Conservation (phyloP, 2,888 invertebrate genomes). For the Sminthurides aquaticus region DNA sequence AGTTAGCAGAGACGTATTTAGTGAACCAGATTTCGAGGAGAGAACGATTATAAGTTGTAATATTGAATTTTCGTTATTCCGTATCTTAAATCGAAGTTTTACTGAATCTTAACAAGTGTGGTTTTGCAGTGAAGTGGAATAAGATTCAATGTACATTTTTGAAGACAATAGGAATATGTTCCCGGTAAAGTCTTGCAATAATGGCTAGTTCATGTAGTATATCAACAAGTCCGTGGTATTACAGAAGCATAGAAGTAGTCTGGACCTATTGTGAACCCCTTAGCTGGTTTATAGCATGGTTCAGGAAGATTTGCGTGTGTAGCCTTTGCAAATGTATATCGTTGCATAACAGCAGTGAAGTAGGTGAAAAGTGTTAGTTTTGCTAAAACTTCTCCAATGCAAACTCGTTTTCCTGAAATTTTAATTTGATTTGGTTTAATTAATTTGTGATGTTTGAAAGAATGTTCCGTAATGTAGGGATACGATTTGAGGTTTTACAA, state of each 20-base stretch:
- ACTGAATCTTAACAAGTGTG: not conserved
- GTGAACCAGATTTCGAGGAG: no score
- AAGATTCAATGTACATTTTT: not conserved
- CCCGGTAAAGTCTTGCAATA: not conserved
- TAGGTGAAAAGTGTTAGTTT: constrained; percentile 36
- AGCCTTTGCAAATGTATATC: constrained; percentile 24
- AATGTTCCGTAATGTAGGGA: no score
- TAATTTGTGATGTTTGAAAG: no score
- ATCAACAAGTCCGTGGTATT: constrained; percentile 15
- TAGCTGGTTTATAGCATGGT: constrained; percentile 27
- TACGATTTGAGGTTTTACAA: no score
- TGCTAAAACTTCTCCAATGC: constrained; percentile 36
- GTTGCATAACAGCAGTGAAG: constrained; percentile 34
- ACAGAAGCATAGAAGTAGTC: constrained; percentile 29
- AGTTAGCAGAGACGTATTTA: no score
- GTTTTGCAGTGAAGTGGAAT: not conserved
- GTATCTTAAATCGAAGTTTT: not conserved
- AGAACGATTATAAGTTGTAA: not conserved
- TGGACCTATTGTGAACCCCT: constrained; percentile 36
- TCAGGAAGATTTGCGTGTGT: constrained; percentile 11
- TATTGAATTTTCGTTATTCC: not conserved
- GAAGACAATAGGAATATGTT: not conserved
- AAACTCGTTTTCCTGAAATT: constrained; percentile 30
- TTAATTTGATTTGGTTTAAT: no score
- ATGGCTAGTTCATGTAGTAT: not conserved